Percentiles rank a stretch among this genome's conserved stretches.
Evolutionary conservation across 1,140 invertebrate species (phyloP).

Genomic region (Macrobrachium nipponense): DNA sequence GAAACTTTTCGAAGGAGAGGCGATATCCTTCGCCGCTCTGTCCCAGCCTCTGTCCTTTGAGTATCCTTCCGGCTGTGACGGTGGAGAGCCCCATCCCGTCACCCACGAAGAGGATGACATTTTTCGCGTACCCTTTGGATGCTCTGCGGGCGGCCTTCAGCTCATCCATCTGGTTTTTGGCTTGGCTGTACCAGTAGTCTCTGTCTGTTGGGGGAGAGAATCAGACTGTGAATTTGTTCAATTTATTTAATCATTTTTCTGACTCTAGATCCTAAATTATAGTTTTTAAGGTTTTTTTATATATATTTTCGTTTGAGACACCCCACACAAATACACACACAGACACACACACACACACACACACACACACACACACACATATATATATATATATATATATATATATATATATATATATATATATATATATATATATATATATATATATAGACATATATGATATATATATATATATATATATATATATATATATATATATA

Average conservation of each 20-base stretch:
- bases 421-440: not conserved
- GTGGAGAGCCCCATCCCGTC: constrained; percentile 58
- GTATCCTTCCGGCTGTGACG: constrained; percentile 52
- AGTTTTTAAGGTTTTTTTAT: too few species aligned
- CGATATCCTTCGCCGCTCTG: constrained; percentile 75
- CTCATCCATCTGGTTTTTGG: constrained; percentile 1
- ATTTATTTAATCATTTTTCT: not conserved
- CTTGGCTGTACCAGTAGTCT: constrained; percentile 9
- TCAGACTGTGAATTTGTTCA: not conserved
- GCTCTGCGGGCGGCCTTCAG: not conserved
- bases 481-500: not conserved
- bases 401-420: not conserved
- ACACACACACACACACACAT: too few species aligned
- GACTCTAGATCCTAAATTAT: too few species aligned
- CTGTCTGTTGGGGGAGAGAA: not conserved
- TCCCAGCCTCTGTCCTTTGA: constrained; percentile 52
- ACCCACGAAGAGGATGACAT: constrained; percentile 27
- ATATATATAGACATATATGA: too few species aligned
- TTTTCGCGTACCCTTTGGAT: constrained; percentile 10
- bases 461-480: not conserved
- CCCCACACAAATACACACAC: too few species aligned
- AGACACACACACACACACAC: too few species aligned
- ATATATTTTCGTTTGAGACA: too few species aligned
- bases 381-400: not conserved
- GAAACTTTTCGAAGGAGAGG: constrained; percentile 85